Evolutionary conservation across 2,888 invertebrate genomes (phyloP), one percentile per base, ranked within the genome.

Genomic region (Xanthia togata): DNA sequence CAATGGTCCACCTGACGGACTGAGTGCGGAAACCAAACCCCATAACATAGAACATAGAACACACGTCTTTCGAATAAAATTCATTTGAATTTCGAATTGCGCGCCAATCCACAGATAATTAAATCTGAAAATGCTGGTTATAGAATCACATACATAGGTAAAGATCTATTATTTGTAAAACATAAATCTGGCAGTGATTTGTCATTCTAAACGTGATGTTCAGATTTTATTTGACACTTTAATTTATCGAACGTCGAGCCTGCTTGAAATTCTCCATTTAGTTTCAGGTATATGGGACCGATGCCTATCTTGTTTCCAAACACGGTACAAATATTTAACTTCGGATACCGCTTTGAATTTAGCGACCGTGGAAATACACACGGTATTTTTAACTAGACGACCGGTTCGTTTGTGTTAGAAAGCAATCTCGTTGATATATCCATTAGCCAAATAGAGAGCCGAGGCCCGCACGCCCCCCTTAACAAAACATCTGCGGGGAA

Each of bases 401-500:
- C 88, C 87, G 82, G 89, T 87, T 85, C 88, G 90, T 91, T 91
- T 92, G 91, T 92, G 91, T 91, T 89, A 90, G 90, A 85, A 94
- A 92, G 91, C 93, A 93, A 94, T 94, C 93, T 93, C 91, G 89
- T 92, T 93, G 93, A 93, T 93, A 92, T 90, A 92, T 93, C 94
- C 94, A 93, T 94, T 94, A 94, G 93, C 93, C 88, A 93, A 94
- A 93, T 93, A 93, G 92, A 92, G 90, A 92, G 86, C 73, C 72
- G 88, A 81, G 90, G 84, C 88, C 88, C 88, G 86, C 84, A 79
- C 87, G 78, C 87, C 87, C 87, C 89, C 91, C 89, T 88, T 91
- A 88, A 90, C 90, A 91, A 92, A 92, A 91, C 91, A 92, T 90
- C 90, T 89, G 89, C 82, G 88, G 88, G 85, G 87, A 88, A 84